Evolutionary conservation across 2,888 invertebrate species (phyloP), one percentile per base, ranked within the genome.

Genomic region (Scrobipalpa atriplicella): DNA sequence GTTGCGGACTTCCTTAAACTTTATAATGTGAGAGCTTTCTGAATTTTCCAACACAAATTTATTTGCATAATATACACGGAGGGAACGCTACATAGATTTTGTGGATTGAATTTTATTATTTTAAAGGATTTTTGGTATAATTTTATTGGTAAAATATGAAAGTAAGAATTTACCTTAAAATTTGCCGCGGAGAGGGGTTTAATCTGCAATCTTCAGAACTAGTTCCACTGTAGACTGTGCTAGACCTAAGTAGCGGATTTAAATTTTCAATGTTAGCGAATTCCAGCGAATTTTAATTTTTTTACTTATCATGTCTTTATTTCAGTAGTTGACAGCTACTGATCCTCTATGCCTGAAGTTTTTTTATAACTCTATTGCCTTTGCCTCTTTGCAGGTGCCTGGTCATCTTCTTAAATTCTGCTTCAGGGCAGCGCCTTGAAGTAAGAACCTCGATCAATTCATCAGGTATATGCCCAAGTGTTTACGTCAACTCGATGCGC

Each of bases 1-100:
- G 47, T 47, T 47, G 47, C 64, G 68, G 29, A 65, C 47, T 0
- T 29, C 47, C 43, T 18, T 68, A 36, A 18, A 19, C 1, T 65
- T 64, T 10, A 51, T 70, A 9, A 18, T 52, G 9, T 13, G 47
- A 47, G 47, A 47, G 47, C n/a, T 47, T 47, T 16, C 16, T 16
- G 10, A 47, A 47, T 16, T 47, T 47, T 47, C n/a, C 47, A 47
- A 47, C 47, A 47, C 47, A 47, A 47, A 47, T 47, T 47, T 16
- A 47, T 47, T n/a, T 47, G n/a, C 47, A n/a, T 47, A 47, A 47
- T 47, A 16, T 16, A 47, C 47, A 3, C 0, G 1, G 16, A 47
- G 16, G 47, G 47, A 0, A 47, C 11, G n/a, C 16, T 1, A n/a
- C n/a, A n/a, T n/a, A n/a, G n/a, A 29, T 29, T 29, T 29, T 29